A percentile compares a stretch with the other conserved stretches of the same genome.
Conservation (phyloP, 2,888 invertebrate genomes). For the Lochmaea capreae region DNA sequence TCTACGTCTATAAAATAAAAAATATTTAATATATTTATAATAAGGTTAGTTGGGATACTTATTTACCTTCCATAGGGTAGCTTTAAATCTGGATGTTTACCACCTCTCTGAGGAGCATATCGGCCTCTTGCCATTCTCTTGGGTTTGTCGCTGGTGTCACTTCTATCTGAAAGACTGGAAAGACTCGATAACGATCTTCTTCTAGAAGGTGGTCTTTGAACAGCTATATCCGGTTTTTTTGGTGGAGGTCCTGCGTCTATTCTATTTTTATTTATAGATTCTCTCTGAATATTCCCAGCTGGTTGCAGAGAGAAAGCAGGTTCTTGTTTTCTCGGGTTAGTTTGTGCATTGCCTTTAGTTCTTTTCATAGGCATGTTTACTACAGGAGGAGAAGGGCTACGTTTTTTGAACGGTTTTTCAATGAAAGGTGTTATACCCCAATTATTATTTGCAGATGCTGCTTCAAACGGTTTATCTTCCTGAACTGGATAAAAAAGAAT, state of each 20-base stretch:
- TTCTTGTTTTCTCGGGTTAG: constrained; percentile 36
- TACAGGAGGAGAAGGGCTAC: constrained; percentile 70
- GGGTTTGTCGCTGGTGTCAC: constrained; percentile 59
- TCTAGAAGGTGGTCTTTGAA: constrained; percentile 43
- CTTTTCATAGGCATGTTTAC: constrained; percentile 67
- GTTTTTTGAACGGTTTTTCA: constrained; percentile 55
- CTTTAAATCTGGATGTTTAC: constrained; percentile 26
- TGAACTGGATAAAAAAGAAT: no score
- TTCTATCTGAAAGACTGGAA: constrained; percentile 67
- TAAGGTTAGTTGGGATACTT: no score
- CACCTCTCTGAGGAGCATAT: constrained; percentile 19
- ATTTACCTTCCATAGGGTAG: constrained; percentile 42
- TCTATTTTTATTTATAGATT: not conserved
- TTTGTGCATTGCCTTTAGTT: constrained; percentile 36
- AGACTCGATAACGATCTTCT: constrained; percentile 68
- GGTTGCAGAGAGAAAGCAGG: constrained; percentile 43
- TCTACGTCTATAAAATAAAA: constrained; percentile 25
- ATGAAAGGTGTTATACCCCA: constrained; percentile 46
- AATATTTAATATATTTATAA: not conserved
- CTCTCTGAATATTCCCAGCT: not conserved
- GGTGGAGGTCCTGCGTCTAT: not conserved
- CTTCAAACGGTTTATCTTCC: constrained; percentile 36
- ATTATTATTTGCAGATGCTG: constrained; percentile 33
- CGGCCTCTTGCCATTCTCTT: constrained; percentile 25
- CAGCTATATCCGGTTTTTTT: not conserved